These are phyloP conservation scores for Matsumyia berberina DNA, from an alignment of 2,888 invertebrate genomes.

Conservation along the genomic window DNA sequence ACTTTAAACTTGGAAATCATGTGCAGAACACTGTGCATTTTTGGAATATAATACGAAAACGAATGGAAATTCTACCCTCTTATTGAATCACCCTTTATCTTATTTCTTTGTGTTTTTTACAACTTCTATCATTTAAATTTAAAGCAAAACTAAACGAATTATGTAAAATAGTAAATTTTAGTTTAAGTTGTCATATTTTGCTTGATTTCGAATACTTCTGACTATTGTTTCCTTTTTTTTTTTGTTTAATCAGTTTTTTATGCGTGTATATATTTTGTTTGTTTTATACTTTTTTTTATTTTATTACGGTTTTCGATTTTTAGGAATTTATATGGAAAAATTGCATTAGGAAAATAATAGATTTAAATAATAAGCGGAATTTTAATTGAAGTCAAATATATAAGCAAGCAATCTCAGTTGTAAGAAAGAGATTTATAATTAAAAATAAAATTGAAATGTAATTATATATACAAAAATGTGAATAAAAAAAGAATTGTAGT, in stretches of 20 bases:
- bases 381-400: slow-evolving; percentile 11
- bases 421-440: slow-evolving; percentile 20
- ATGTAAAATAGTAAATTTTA: slow-evolving; percentile 28
- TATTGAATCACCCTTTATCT: too few relatives aligned
- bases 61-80: too few relatives aligned
- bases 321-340: slow-evolving; percentile 47
- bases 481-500: slow-evolving; percentile 52
- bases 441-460: slow-evolving; percentile 26
- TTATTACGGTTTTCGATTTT: slow-evolving; percentile 13
- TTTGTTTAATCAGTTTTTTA: slow-evolving; percentile 37
- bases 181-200: slow-evolving; percentile 31
- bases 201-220: slow-evolving; percentile 2
- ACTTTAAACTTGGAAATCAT: too few relatives aligned
- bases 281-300: slow-evolving; percentile 32
- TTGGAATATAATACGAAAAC: too few relatives aligned
- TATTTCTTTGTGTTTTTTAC: neutral
- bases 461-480: slow-evolving; percentile 54
- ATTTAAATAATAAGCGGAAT: slow-evolving; percentile 23
- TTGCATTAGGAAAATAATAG: slow-evolving; percentile 25
- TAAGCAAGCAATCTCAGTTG: slow-evolving; percentile 2
- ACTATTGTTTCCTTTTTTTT: slow-evolving; percentile 21
- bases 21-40: too few relatives aligned
- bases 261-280: slow-evolving; percentile 45
- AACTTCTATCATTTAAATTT: neutral
- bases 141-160: neutral